A percentile compares a stretch with the other conserved stretches of the same genome.
Evolutionary conservation across 1,140 invertebrate genomes (phyloP).

Genomic region (Trypoxylus dichotomus): DNA sequence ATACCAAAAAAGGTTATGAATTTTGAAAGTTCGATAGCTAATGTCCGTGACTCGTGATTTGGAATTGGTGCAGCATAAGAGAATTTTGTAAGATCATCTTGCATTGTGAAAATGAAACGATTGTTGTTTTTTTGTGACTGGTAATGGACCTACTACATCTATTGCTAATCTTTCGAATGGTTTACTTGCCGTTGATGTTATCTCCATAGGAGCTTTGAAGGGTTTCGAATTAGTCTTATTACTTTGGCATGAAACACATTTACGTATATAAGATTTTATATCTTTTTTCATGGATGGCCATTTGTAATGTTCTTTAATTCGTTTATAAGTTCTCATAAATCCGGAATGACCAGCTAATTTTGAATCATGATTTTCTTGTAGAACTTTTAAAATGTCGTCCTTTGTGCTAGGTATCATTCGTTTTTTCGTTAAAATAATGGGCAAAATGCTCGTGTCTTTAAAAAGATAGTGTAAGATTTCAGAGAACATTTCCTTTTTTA

Average conservation of each 20-base stretch:
- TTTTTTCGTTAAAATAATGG: conserved; percentile 11
- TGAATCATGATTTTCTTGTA: conserved; percentile 40
- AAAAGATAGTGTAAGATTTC: conserved; percentile 32
- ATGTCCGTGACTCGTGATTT: conserved; percentile 45
- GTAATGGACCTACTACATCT: conserved; percentile 48
- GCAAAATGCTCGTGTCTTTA: neutral
- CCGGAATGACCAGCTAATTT: conserved; percentile 43
- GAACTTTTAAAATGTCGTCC: conserved; percentile 32
- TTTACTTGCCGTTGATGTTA: conserved; percentile 40
- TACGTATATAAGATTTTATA: conserved; percentile 23
- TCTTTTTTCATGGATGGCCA: conserved; percentile 28
- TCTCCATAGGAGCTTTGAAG: conserved; percentile 43
- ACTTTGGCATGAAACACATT: conserved; percentile 20
- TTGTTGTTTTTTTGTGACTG: conserved; percentile 38
- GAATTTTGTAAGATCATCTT: conserved; percentile 50
- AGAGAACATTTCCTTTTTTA: conserved; percentile 31
- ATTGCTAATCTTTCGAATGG: conserved; percentile 40
- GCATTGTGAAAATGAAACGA: conserved; percentile 47
- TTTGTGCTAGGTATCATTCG: neutral
- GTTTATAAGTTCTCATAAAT: conserved; percentile 19
- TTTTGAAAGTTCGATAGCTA: conserved; percentile 40
- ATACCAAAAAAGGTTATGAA: conserved; percentile 47
- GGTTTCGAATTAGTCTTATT: conserved; percentile 37
- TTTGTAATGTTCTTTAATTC: conserved; percentile 16
- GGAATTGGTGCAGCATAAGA: conserved; percentile 41